Percentiles rank a stretch among this genome's conserved stretches.
These are phyloP conservation scores for Accipiter cooperii DNA, from an alignment of 2,113 vertebrate genomes.

Conservation along the genomic window DNA sequence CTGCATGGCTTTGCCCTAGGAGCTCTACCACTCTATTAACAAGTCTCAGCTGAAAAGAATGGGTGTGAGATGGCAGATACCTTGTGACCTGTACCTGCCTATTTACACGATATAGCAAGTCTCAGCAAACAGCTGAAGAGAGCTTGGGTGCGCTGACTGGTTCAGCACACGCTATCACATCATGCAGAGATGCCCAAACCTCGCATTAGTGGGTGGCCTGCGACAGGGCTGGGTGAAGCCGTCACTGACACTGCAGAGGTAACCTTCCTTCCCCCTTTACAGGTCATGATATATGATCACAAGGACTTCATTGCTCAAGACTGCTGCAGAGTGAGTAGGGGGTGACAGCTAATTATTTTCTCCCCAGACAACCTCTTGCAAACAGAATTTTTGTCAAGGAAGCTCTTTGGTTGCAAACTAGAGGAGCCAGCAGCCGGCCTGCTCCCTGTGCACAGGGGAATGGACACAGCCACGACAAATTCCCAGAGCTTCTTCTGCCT, in stretches of 20 bases:
- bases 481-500: neutral
- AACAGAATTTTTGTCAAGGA: neutral
- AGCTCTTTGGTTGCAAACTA: neutral
- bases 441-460: neutral
- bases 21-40: neutral
- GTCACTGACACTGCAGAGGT: rapidly evolving
- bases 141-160: neutral
- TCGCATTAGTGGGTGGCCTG: neutral
- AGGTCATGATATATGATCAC: neutral
- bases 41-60: rapidly evolving
- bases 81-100: neutral
- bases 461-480: neutral
- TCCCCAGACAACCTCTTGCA: neutral
- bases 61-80: neutral
- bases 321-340: neutral
- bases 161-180: rapidly evolving
- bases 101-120: rapidly evolving
- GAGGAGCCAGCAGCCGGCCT: neutral
- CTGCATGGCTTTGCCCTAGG: neutral
- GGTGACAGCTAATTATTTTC: neutral
- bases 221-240: rapidly evolving
- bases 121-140: neutral
- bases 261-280: neutral
- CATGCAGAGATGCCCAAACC: neutral
- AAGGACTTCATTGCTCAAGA: neutral